Evolutionary conservation across 2,888 invertebrate genomes (phyloP).

Genomic region (Drosophila quasianomalipes): DNA sequence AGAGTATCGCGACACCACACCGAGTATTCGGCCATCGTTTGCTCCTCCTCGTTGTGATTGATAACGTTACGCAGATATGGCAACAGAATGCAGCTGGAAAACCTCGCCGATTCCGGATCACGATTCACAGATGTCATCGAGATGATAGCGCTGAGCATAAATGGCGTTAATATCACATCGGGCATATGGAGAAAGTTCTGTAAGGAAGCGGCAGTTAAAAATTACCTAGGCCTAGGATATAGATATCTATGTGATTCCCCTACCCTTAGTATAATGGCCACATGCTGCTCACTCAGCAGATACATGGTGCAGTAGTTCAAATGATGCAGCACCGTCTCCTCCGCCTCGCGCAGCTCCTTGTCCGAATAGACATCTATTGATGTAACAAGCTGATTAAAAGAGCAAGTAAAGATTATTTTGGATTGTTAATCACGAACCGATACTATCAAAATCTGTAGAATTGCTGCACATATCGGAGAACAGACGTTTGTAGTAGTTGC

Average conservation of each 20-base stretch:
- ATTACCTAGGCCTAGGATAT: background rate
- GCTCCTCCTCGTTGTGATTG: slow-evolving; percentile 85
- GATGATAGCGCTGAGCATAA: slow-evolving; percentile 88
- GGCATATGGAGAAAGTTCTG: slow-evolving; percentile 87
- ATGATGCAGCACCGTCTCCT: slow-evolving; percentile 88
- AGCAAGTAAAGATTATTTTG: background rate
- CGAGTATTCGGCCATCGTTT: slow-evolving; percentile 84
- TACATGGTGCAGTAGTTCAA: slow-evolving; percentile 86
- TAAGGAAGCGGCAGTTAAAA: slow-evolving; percentile 56
- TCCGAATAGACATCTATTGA: slow-evolving; percentile 84
- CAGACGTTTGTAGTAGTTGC: slow-evolving; percentile 84
- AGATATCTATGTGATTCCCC: background rate
- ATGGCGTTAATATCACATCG: slow-evolving; percentile 88
- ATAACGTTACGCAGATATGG: slow-evolving; percentile 83
- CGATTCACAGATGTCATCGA: slow-evolving; percentile 84
- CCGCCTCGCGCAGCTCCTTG: slow-evolving; percentile 87
- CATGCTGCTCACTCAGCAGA: slow-evolving; percentile 82
- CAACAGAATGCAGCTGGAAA: slow-evolving; percentile 79
- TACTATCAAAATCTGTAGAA: slow-evolving; percentile 84
- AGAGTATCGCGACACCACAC: slow-evolving; percentile 87
- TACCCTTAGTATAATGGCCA: slow-evolving; percentile 80
- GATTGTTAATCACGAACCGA: slow-evolving; percentile 66
- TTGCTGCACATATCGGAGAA: slow-evolving; percentile 83
- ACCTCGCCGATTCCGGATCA: slow-evolving; percentile 81
- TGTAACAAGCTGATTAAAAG: background rate